phyloP scores from a whole-genome alignment of 2,113 vertebrate species.

The Amia ocellicauda region DNA sequence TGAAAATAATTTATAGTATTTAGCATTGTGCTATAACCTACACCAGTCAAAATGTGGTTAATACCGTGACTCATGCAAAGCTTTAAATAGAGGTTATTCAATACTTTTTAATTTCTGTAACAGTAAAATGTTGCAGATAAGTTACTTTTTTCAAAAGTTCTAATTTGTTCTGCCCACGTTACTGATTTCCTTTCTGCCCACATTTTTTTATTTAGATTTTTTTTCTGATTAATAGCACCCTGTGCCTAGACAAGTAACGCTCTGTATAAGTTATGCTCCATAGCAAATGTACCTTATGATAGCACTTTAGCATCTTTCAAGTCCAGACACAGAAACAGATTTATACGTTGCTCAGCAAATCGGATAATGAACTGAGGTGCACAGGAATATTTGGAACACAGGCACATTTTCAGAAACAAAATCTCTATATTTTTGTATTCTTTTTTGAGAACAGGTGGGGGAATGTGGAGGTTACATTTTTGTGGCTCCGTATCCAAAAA shows the following conservation, averaged over 20 bases:
- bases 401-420: neutral
- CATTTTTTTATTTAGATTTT: too few species aligned
- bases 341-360: neutral
- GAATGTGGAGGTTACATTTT: neutral
- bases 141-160: too few species aligned
- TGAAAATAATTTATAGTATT: neutral
- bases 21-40: neutral
- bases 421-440: too few species aligned
- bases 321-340: conserved; percentile 2
- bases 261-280: too few species aligned
- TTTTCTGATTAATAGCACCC: too few species aligned
- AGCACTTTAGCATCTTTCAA: conserved; percentile 7
- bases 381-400: neutral
- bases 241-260: too few species aligned
- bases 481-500: conserved; percentile 16
- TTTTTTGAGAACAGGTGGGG: neutral
- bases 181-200: too few species aligned
- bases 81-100: too few species aligned
- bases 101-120: too few species aligned
- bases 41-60: neutral
- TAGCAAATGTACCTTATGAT: neutral
- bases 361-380: neutral
- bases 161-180: too few species aligned
- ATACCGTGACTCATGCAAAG: too few species aligned
- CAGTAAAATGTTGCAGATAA: too few species aligned